Evolutionary conservation across 2,888 invertebrate genomes (phyloP), one percentile per base, ranked within the genome.

Genomic region (Gortyna flavago): DNA sequence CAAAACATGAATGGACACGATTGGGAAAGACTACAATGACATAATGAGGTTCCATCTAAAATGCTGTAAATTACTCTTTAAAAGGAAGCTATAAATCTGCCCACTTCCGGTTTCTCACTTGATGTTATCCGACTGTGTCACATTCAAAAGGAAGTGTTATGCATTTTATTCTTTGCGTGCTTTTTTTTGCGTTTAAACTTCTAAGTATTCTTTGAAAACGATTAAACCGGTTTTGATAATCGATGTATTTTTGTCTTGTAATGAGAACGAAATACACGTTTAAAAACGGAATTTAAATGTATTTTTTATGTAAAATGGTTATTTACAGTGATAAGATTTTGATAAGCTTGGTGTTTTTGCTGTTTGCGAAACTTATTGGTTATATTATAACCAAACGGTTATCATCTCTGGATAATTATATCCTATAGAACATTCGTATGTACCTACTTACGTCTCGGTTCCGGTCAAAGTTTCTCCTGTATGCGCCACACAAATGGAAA

Each of bases 81-180:
- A 71, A 29, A 68, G 80, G 77, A 79, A 82, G 77, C 38, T 29
- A 44, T 85, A 76, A 85, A 84, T 80, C 75, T 65, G 29, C 4
- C 21, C 21, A 62, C 38, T 84, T 75, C 80, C 80, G 74, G 67
- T 59, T 67, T 80, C n/a, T 75, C 72, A n/a, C 80, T 80, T 75
- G 51, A 67, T 61, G 41, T 72, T 78, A 73, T 62, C 66, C 83
- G 75, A 74, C 75, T 76, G 59, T 44, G 73, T 32, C 83, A 69
- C 57, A 51, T 48, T 65, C 51, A 54, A 71, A 65, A 73, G 57
- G 76, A 79, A 70, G 66, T 57, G 62, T 72, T 57, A 48, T 66
- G 51, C 29, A 41, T 78, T 72, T 75, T 75, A 70, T 48, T 78
- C 54, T 71, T 4, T 29, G 32, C n/a, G 3, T 38, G 7, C 41